A percentile compares a stretch with the other conserved stretches of the same genome.
Conservation (phyloP, 2,797 vertebrate species). For the Scolopax rusticola region DNA sequence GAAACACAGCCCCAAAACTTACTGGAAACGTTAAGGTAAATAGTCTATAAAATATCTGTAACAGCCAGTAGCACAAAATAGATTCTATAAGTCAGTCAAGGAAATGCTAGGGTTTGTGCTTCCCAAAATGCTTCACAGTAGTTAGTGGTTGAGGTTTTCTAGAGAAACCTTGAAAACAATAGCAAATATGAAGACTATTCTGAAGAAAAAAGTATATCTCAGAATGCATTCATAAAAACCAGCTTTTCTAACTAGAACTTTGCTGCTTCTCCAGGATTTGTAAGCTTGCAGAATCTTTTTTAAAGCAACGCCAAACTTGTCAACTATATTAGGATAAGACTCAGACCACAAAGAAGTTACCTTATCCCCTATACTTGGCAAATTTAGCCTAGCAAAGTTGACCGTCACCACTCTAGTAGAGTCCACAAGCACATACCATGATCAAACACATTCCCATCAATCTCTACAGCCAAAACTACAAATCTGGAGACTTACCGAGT, state of each 20-base stretch:
- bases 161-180: background rate
- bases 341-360: background rate
- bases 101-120: background rate
- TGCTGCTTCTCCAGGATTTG: background rate
- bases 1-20: background rate
- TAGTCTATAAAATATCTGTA: background rate
- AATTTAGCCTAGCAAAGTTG: background rate
- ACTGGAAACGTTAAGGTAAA: background rate
- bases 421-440: background rate
- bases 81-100: background rate
- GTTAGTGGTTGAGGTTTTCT: background rate
- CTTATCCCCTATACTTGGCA: background rate
- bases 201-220: background rate
- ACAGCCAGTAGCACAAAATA: background rate
- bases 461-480: background rate
- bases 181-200: background rate
- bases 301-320: background rate
- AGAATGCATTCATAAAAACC: background rate
- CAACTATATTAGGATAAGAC: background rate
- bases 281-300: background rate
- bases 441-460: background rate
- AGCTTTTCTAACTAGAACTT: background rate
- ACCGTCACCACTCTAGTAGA: background rate
- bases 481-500: background rate
- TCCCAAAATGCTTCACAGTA: background rate